Evolutionary conservation across 2,113 vertebrate genomes (phyloP).

Genomic region (Ceyx margarethae): DNA sequence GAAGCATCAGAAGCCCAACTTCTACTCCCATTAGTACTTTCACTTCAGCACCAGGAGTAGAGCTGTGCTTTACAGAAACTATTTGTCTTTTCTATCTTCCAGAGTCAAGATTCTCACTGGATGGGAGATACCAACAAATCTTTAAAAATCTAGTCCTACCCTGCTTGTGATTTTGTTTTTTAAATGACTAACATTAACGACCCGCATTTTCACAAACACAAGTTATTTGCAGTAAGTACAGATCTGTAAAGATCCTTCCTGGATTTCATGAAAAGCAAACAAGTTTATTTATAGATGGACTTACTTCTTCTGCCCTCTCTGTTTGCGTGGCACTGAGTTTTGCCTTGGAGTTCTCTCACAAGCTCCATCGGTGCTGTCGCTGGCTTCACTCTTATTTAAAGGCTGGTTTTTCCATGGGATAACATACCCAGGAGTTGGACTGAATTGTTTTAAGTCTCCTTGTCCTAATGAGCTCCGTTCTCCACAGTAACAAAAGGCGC

Average conservation of each 20-base stretch:
- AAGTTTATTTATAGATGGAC: neutral
- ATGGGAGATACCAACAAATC: neutral
- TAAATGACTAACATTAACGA: neutral
- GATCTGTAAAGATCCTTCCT: neutral
- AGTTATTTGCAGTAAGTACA: neutral
- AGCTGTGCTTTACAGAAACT: neutral
- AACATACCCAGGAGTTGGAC: slow-evolving; percentile 87
- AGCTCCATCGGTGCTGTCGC: slow-evolving; percentile 79
- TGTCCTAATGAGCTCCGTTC: slow-evolving; percentile 90
- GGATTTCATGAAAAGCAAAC: neutral
- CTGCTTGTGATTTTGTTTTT: fast-evolving
- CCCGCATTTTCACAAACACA: neutral
- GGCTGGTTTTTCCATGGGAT: slow-evolving; percentile 80
- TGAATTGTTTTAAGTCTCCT: slow-evolving; percentile 90
- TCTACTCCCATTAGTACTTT: neutral
- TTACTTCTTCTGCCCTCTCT: slow-evolving; percentile 82
- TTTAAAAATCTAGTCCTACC: neutral
- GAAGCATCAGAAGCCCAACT: fast-evolving
- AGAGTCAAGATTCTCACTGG: neutral
- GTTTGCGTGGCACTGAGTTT: slow-evolving; percentile 71
- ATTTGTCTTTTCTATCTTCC: neutral
- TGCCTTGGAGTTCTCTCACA: slow-evolving; percentile 73
- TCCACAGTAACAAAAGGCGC: slow-evolving; percentile 96
- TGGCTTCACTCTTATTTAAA: slow-evolving; percentile 78
- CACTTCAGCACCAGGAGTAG: fast-evolving